These are phyloP conservation scores for Cydia amplana DNA, from an alignment of 1,140 invertebrate species.

Conservation along the genomic window DNA sequence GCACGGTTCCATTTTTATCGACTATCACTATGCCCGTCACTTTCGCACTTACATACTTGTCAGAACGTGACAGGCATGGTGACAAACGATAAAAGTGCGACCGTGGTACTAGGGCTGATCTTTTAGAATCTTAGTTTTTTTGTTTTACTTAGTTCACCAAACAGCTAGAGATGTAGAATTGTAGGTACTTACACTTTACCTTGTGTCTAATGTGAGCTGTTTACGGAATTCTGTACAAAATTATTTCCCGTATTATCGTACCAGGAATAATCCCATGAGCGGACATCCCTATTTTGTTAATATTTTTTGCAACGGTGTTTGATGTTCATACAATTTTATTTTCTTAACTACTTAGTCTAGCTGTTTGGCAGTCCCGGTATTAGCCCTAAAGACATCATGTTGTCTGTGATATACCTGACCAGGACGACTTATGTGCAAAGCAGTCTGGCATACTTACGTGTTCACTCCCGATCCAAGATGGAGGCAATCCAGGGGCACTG, in stretches of 20 bases:
- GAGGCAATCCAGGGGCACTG: constrained; percentile 26
- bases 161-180: not conserved
- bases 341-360: not conserved
- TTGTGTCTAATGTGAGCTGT: not conserved
- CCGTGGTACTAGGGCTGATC: too few relatives aligned
- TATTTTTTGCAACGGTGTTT: too few relatives aligned
- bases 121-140: not conserved
- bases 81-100: too few relatives aligned
- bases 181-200: not conserved
- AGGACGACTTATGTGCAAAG: constrained; percentile 10
- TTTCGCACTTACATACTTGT: too few relatives aligned
- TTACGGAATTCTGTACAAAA: not conserved
- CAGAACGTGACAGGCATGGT: too few relatives aligned
- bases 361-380: not conserved
- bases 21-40: too few relatives aligned
- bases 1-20: too few relatives aligned
- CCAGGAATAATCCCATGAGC: not conserved
- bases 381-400: not conserved
- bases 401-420: not conserved
- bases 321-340: not conserved
- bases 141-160: not conserved
- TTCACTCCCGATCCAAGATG: constrained; percentile 1
- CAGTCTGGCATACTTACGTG: constrained; percentile 29
- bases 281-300: not conserved
- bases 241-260: not conserved